These are phyloP conservation scores for Perca schrenkii DNA, from an alignment of 2,113 vertebrate species.

Conservation along the genomic window DNA sequence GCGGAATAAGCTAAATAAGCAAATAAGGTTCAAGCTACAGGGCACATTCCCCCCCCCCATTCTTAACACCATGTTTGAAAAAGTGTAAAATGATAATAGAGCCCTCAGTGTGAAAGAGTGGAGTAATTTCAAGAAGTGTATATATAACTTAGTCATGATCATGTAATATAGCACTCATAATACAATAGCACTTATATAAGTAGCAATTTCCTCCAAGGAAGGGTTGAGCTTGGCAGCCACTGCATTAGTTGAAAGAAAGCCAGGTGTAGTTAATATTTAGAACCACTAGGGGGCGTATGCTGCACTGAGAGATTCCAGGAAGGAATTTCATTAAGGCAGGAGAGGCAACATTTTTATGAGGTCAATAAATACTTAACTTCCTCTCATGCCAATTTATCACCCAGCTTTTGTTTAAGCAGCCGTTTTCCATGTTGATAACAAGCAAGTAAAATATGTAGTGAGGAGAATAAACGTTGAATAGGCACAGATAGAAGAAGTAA, in stretches of 20 bases:
- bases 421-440: constrained; percentile 64
- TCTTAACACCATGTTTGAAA: constrained; percentile 19
- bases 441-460: constrained; percentile 50
- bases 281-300: constrained; percentile 65
- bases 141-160: constrained; percentile 60
- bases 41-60: background rate
- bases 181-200: constrained; percentile 75
- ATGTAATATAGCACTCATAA: constrained; percentile 64
- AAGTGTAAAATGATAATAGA: constrained; percentile 22
- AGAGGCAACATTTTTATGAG: constrained; percentile 81
- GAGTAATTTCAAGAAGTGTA: constrained; percentile 44
- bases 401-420: constrained; percentile 74
- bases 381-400: constrained; percentile 80
- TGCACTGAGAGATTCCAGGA: constrained; percentile 60
- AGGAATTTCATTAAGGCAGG: constrained; percentile 71
- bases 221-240: constrained; percentile 58
- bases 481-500: constrained; percentile 19
- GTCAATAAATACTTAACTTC: constrained; percentile 84
- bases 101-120: constrained; percentile 17
- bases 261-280: constrained; percentile 32
- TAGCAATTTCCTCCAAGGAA: constrained; percentile 75
- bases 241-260: constrained; percentile 35
- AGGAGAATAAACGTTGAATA: constrained; percentile 45
- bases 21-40: background rate
- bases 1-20: constrained; percentile 41